Evolutionary conservation across 2,888 invertebrate species (phyloP).

Genomic region (Drosophila phalerata): DNA sequence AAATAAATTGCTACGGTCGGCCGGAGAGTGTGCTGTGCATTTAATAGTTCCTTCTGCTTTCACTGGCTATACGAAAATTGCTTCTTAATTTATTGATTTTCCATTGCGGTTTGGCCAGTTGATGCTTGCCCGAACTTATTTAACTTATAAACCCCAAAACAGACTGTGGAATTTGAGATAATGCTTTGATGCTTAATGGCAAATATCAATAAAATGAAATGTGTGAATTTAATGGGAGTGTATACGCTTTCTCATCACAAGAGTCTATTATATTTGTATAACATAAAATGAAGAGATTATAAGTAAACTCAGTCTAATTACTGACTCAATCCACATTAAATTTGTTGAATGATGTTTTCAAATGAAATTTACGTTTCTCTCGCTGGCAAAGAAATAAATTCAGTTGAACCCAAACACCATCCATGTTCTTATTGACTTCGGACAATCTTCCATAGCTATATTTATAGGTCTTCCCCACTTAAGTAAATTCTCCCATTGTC

Average conservation of each 20-base stretch:
- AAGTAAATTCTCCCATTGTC: constrained; percentile 21
- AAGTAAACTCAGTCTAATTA: constrained; percentile 2
- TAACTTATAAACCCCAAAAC: constrained; percentile 1
- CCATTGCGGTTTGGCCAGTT: constrained; percentile 35
- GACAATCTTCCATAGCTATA: constrained; percentile 26
- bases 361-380: neutral
- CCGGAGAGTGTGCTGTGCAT: constrained; percentile 50
- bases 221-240: neutral
- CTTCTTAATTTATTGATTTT: constrained; percentile 51
- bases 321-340: neutral
- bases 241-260: neutral
- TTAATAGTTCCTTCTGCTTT: constrained; percentile 58
- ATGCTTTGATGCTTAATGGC: constrained; percentile 2
- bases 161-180: neutral
- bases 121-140: constrained; percentile 22
- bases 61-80: constrained; percentile 6
- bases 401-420: constrained; percentile 3
- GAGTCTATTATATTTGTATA: neutral
- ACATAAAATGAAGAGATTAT: neutral
- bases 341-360: neutral
- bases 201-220: constrained; percentile 4
- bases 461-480: constrained; percentile 46
- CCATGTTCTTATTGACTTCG: neutral
- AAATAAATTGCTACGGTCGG: constrained; percentile 60
- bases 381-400: neutral